Conservation (phyloP, 2,113 vertebrate genomes). For the Pogonocichla stellata region DNA sequence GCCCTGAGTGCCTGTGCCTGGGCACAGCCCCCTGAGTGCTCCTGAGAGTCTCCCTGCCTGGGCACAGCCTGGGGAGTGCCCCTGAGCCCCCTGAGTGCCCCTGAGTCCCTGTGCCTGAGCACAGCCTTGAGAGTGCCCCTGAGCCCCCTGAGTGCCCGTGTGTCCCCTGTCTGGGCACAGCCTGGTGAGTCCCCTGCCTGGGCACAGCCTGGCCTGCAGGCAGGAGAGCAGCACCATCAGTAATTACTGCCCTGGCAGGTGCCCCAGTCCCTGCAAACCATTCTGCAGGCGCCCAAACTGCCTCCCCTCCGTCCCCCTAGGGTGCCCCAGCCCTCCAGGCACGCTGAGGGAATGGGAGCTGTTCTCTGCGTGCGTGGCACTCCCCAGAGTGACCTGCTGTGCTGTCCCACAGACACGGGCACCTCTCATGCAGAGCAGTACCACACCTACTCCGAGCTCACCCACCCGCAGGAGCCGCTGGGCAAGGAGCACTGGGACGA, state of each 20-base stretch:
- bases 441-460: conserved; percentile 71
- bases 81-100: too few species aligned
- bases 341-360: neutral
- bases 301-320: neutral
- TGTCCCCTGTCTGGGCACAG: too few species aligned
- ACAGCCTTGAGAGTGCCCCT: too few species aligned
- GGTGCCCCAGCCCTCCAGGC: neutral
- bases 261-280: neutral
- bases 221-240: rapidly evolving
- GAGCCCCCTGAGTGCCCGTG: neutral
- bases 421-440: conserved; percentile 78
- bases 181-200: too few species aligned
- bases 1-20: neutral
- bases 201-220: neutral
- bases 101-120: neutral
- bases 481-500: conserved; percentile 75
- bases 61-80: too few species aligned
- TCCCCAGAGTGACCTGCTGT: neutral
- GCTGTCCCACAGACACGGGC: conserved; percentile 71
- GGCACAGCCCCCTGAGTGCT: neutral
- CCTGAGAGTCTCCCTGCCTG: too few species aligned
- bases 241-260: neutral
- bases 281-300: neutral
- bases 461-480: conserved; percentile 59
- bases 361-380: neutral